Base-by-base conservation (phyloP, 2,888 invertebrate genomes). In the Stratiomys singularior region DNA sequence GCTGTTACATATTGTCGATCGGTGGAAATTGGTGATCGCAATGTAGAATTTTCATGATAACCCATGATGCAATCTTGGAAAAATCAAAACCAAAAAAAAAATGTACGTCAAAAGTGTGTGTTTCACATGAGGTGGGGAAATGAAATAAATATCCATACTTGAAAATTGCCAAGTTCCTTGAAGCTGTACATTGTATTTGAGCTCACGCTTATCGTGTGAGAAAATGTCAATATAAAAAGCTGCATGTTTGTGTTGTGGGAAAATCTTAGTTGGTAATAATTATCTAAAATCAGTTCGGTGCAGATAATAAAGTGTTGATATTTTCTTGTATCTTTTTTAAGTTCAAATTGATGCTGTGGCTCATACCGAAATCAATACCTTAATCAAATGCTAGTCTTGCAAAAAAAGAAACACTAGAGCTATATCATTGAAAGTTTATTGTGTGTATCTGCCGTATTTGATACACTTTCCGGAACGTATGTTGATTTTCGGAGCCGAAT, bases 11-110 rank as follows among this genome's bases (percentile, higher is more conserved):
- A 21, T 71, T 74, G 64, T 52, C 71, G 71, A 74, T 47, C 56
- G 58, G 76, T 69, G 78, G 69, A 56, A 64, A 56, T 76, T 76
- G 47, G 72, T 78, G 58, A 76, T 28, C 18, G n/a, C 30, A 28
- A 74, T 60, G 13, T 21, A 28, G 28, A n/a, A 15, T 60, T 13
- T 64, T 7, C 18, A 18, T 13, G 44, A 9, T 44, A 44, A 27
- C 9, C 30, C 56, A 56, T 56, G 21, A 37, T 44, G 72, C 52
- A 66, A 63, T 74, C 63, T 67, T 66, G 56, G 77, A 58, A 77
- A 78, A 25, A 69, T 47, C 60, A 30, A 44, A 30, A n/a, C n/a
- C n/a, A 60, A 74, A 74, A 2, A 44, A 77, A 23, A 25, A 58
- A 44, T 74, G 21, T 63, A 72, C 56, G 46, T 77, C 60, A 58